Evolutionary conservation across 2,797 vertebrate genomes (phyloP).

Genomic region (Chrysocyon brachyurus): DNA sequence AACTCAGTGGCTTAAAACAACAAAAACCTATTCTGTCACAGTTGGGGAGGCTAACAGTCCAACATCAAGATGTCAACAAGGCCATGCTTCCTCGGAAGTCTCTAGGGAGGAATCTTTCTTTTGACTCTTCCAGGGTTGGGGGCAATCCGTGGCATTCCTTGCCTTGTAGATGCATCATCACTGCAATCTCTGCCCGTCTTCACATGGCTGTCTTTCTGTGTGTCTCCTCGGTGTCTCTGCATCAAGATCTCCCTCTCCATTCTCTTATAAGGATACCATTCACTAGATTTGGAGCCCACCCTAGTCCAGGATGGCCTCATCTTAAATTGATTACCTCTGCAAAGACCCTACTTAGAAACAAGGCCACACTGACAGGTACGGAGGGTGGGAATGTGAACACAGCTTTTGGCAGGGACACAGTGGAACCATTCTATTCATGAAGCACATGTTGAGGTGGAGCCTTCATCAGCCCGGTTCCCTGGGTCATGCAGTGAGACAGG

Average conservation of each 20-base stretch:
- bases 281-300: not conserved
- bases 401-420: not conserved
- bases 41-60: not conserved
- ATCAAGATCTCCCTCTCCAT: not conserved
- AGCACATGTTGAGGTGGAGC: not conserved
- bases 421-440: not conserved
- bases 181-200: not conserved
- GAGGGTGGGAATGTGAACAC: not conserved
- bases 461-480: not conserved
- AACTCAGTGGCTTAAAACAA: no score
- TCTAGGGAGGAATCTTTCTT: not conserved
- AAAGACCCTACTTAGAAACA: not conserved
- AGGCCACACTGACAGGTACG: not conserved
- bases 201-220: not conserved
- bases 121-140: not conserved
- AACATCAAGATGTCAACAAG: not conserved
- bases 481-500: not conserved
- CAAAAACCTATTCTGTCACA: not conserved
- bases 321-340: not conserved
- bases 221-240: not conserved
- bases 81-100: not conserved
- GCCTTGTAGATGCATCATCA: not conserved
- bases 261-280: not conserved
- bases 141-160: no score
- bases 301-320: not conserved